Percentiles rank a stretch among this genome's conserved stretches.
These are phyloP conservation scores for Hippocampus kuda DNA, from an alignment of 2,797 vertebrate species.

Conservation along the genomic window DNA sequence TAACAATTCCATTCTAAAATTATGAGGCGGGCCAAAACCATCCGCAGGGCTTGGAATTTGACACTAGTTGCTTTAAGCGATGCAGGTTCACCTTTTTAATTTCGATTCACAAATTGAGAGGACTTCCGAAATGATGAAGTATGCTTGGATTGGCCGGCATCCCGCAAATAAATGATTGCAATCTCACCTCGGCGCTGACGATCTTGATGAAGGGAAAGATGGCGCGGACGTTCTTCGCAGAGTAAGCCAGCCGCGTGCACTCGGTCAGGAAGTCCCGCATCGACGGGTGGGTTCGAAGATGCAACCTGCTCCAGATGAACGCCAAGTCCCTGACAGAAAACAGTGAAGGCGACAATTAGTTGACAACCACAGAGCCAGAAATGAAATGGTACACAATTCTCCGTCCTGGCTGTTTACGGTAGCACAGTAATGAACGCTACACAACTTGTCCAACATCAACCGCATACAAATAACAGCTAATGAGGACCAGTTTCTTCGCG, in stretches of 20 bases:
- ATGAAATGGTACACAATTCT: too few species aligned
- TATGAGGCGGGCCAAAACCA: too few species aligned
- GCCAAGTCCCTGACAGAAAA: constrained; percentile 81
- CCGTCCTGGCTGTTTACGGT: not conserved
- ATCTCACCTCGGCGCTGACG: constrained; percentile 81
- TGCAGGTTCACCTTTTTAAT: too few species aligned
- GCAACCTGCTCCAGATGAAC: constrained; percentile 94
- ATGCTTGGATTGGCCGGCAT: not conserved
- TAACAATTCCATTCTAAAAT: too few species aligned
- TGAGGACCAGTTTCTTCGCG: too few species aligned
- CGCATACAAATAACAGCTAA: too few species aligned
- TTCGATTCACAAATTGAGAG: not conserved
- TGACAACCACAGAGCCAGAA: too few species aligned
- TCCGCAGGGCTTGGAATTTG: too few species aligned
- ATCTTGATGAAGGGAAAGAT: constrained; percentile 98
- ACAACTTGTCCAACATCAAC: too few species aligned
- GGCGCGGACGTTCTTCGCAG: constrained; percentile 84
- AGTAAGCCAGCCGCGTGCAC: constrained; percentile 82
- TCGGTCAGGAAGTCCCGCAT: constrained; percentile 84
- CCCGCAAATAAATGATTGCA: not conserved
- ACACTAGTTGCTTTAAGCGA: too few species aligned
- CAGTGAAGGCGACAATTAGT: constrained; percentile 8
- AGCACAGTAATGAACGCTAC: too few species aligned
- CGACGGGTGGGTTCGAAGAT: constrained; percentile 81
- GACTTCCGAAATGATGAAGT: not conserved